Base-by-base conservation (phyloP, 2,888 invertebrate species). In the Orthosia incerta region DNA sequence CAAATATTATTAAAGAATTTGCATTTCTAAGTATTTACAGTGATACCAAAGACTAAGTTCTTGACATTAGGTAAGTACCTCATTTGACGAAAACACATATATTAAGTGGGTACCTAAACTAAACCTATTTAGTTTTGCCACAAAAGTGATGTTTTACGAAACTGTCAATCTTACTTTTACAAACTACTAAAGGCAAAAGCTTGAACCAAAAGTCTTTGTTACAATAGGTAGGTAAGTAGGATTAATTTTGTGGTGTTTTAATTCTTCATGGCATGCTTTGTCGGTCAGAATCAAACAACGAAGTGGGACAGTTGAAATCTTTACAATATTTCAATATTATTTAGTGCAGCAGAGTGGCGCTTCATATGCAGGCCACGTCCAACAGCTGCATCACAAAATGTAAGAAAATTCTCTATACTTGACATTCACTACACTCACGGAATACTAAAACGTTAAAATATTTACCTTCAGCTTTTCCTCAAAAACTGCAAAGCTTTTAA, bases 311-410 rank as follows among this genome's bases (percentile, higher is more conserved):
- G 39, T 46, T 66, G 61, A 80, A 69, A 66, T 76, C 12, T 71
- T 71, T 80, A 69, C 55, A 55, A 63, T 80, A 62, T 72, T 61
- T 80, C 55, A 71, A 76, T 71, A 80, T 72, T 72, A 81, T 80
- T 69, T 69, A 69, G 66, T 67, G 23, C 62, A 69, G n/a, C 26
- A 18, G 31, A 68, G 57, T 55, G 26, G 7, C 23, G 45, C 64
- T 77, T 66, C 31, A 39, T 61, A 80, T 80, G 76, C 80, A 67
- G 55, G 1, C 2, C 73, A 77, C 82, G 73, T 62, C 0, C 67
- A 77, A 50, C 55, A 56, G 64, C 78, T 77, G 70, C 80, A 77
- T 68, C 67, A 81, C 69, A 57, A 77, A 65, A 77, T 80, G 57
- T 64, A 57, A 61, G 48, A 61, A 63, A 72, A 69, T 80, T 80